A percentile compares a stretch with the other conserved stretches of the same genome.
Evolutionary conservation across 2,888 invertebrate species (phyloP).

Genomic region (Folsomia manolachei): DNA sequence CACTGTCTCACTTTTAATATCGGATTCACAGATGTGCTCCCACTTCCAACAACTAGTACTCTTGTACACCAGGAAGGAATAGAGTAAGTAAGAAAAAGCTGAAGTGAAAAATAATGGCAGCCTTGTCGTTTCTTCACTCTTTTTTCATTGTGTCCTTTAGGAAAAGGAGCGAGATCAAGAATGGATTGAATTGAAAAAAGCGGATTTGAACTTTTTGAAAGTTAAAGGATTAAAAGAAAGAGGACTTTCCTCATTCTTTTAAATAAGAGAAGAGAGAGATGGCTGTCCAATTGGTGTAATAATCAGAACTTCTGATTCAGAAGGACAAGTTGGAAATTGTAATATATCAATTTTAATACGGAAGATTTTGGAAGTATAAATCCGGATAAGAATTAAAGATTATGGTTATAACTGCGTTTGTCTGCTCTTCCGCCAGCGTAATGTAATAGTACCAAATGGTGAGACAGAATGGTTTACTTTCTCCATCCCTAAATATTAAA

Average conservation of each 20-base stretch:
- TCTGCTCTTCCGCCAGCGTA: too few relatives aligned
- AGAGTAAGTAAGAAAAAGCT: not conserved
- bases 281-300: not conserved
- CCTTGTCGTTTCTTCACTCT: not conserved
- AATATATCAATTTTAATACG: too few relatives aligned
- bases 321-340: too few relatives aligned
- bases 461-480: not conserved
- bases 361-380: too few relatives aligned
- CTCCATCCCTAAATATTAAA: not conserved
- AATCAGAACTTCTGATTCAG: too few relatives aligned
- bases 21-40: not conserved
- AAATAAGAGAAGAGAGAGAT: too few relatives aligned
- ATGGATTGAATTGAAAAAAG: not conserved
- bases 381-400: not conserved
- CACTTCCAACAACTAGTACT: too few relatives aligned
- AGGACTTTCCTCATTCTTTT: not conserved
- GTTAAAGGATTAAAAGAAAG: not conserved
- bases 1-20: conserved; percentile 10
- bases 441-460: too few relatives aligned
- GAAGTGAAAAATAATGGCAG: not conserved
- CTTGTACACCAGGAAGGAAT: not conserved
- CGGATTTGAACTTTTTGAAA: too few relatives aligned
- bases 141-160: not conserved
- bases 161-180: not conserved
- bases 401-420: too few relatives aligned